Percentiles rank a stretch among this genome's conserved stretches.
These are phyloP conservation scores for Ciona savignyi DNA, from an alignment of 23 tunicate species.

Conservation along the genomic window DNA sequence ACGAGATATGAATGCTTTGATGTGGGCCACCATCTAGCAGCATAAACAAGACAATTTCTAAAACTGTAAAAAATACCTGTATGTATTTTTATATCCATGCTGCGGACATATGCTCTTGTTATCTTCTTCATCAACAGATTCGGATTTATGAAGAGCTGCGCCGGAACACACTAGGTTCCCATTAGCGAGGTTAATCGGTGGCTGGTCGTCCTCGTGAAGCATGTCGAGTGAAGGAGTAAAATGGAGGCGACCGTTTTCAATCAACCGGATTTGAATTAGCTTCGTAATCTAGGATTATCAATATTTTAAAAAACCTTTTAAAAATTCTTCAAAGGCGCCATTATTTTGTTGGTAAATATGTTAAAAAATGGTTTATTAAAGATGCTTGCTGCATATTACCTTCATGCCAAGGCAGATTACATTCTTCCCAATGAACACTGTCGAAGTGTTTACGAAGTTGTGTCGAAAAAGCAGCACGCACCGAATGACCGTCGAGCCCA, in stretches of 20 bases:
- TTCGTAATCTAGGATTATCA: conserved; percentile 38
- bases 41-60: no score
- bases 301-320: no score
- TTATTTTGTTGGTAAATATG: no score
- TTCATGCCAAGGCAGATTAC: conserved; percentile 66
- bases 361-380: no score
- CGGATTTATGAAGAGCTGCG: background rate
- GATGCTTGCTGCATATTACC: no score
- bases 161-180: conserved; percentile 8
- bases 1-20: no score
- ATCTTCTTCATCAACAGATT: background rate
- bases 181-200: background rate
- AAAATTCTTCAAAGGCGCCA: no score
- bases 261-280: conserved; percentile 27
- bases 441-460: conserved; percentile 28
- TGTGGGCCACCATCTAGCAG: no score
- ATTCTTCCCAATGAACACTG: conserved; percentile 67
- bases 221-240: conserved; percentile 5
- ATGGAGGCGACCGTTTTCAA: conserved; percentile 10
- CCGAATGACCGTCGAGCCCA: conserved; percentile 48
- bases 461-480: conserved; percentile 30
- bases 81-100: background rate
- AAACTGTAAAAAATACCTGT: background rate
- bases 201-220: background rate
- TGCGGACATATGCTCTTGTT: background rate